Evolutionary conservation across 2,888 invertebrate species (phyloP).

Genomic region (Penaeus monodon): DNA sequence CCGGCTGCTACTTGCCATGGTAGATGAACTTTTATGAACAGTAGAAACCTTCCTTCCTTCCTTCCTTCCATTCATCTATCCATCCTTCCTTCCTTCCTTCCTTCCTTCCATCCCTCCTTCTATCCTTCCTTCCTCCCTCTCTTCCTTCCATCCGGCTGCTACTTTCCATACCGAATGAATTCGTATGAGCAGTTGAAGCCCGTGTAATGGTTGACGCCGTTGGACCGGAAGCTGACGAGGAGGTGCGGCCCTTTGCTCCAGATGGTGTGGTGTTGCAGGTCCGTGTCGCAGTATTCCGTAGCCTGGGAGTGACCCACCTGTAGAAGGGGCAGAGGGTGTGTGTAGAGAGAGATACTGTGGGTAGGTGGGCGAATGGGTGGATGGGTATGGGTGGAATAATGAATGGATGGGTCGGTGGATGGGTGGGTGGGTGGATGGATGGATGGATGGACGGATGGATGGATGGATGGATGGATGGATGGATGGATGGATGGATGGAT

Average conservation of each 20-base stretch:
- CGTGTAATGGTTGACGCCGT: conserved; percentile 10
- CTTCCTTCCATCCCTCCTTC: background rate
- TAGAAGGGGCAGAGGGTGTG: background rate
- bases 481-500: no score
- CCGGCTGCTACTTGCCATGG: no score
- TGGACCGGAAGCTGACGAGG: conserved; percentile 3
- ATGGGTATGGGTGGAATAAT: no score
- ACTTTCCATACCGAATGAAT: conserved; percentile 4
- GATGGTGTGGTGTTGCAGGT: background rate
- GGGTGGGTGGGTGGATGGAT: no score
- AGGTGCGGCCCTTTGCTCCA: conserved; percentile 4
- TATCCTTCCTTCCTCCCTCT: background rate
- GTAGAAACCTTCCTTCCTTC: no score
- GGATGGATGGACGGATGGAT: no score
- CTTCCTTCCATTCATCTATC: no score
- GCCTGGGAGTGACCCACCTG: background rate
- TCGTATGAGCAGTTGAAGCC: conserved; percentile 35
- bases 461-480: no score
- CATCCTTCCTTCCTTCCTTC: no score
- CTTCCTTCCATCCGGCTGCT: background rate
- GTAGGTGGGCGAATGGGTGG: no score
- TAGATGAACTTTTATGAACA: no score
- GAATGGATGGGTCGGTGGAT: no score
- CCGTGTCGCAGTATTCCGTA: conserved; percentile 28
- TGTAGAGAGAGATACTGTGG: background rate